These are phyloP conservation scores for Leucophenga montana DNA, from an alignment of 2,888 invertebrate genomes.

Conservation along the genomic window DNA sequence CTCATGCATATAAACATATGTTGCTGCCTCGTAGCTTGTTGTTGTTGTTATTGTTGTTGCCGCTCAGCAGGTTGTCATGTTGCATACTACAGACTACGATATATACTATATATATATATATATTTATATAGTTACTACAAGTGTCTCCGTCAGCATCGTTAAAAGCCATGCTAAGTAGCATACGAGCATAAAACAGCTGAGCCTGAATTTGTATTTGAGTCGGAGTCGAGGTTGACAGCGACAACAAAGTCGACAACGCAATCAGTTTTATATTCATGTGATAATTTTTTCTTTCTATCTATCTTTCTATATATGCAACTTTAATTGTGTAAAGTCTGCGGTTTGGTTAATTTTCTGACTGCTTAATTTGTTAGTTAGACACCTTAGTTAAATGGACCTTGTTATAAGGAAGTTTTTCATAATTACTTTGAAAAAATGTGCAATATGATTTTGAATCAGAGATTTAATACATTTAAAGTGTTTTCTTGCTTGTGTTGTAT, in stretches of 20 bases:
- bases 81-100: not conserved
- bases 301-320: not conserved
- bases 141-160: conserved; percentile 24
- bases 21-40: conserved; percentile 34
- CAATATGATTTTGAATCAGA: too few species aligned
- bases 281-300: not conserved
- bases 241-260: not conserved
- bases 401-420: too few species aligned
- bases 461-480: too few species aligned
- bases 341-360: not conserved
- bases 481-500: too few species aligned
- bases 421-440: too few species aligned
- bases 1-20: conserved; percentile 53
- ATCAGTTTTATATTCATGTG: not conserved
- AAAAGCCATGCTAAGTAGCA: conserved; percentile 25
- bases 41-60: conserved; percentile 19
- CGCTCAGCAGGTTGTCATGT: conserved; percentile 61
- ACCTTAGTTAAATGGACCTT: too few species aligned
- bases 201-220: not conserved
- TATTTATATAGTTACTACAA: not conserved
- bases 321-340: not conserved
- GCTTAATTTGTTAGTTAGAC: too few species aligned
- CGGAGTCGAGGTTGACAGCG: not conserved
- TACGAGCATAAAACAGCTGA: conserved; percentile 21
- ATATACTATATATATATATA: not conserved